phyloP scores from a whole-genome alignment of 2,888 invertebrate species.

The Fragum sueziense region DNA sequence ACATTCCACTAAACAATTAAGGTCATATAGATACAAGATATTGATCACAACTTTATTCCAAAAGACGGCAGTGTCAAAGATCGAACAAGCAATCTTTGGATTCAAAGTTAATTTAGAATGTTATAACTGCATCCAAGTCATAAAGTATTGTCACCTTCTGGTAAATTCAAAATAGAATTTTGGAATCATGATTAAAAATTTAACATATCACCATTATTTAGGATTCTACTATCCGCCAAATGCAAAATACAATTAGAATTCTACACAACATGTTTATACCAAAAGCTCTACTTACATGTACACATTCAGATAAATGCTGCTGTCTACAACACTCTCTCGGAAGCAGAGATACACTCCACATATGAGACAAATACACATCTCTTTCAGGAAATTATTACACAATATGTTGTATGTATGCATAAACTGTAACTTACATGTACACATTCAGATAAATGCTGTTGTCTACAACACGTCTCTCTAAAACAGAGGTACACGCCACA shows the following conservation, averaged over 20 bases:
- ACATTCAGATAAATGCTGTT: conserved; percentile 92
- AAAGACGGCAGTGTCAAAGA: too few species aligned
- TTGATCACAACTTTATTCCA: too few species aligned
- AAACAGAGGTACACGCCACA: conserved; percentile 97
- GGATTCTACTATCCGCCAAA: background rate
- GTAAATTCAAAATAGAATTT: too few species aligned
- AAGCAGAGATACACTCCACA: conserved; percentile 97
- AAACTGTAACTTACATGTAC: conserved; percentile 89
- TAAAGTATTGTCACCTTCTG: too few species aligned
- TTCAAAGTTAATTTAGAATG: too few species aligned
- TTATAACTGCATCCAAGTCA: too few species aligned
- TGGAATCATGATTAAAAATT: background rate
- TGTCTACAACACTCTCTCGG: conserved; percentile 82
- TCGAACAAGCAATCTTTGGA: too few species aligned
- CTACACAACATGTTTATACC: background rate
- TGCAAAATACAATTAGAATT: background rate
- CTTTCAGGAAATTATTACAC: conserved; percentile 94
- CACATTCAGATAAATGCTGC: conserved; percentile 92
- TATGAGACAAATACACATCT: conserved; percentile 95
- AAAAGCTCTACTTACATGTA: conserved; percentile 86
- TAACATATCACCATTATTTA: background rate
- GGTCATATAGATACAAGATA: too few species aligned
- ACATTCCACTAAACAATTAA: too few species aligned
- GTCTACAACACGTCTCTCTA: conserved; percentile 78
- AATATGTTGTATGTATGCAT: too few species aligned